Percentiles rank a stretch among this genome's conserved stretches.
Conservation (phyloP, 1,140 invertebrate genomes). For the Holotrichia oblita region DNA sequence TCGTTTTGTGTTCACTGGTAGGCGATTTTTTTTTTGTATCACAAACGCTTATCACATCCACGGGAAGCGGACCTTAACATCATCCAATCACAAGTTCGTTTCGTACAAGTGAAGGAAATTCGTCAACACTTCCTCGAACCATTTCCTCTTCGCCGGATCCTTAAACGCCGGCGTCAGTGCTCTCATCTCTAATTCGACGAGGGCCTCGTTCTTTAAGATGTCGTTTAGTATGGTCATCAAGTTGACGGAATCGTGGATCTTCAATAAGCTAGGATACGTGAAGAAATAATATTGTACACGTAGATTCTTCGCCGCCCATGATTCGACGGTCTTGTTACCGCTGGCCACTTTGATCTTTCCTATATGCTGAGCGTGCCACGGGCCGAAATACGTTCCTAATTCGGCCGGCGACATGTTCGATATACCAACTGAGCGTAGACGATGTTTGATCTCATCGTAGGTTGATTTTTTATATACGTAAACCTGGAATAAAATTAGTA, state of each 20-base stretch:
- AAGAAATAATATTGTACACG: slow-evolving; percentile 83
- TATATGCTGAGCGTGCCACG: slow-evolving; percentile 83
- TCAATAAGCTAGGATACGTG: slow-evolving; percentile 80
- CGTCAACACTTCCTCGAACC: slow-evolving; percentile 87
- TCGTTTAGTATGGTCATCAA: slow-evolving; percentile 76
- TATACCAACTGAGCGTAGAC: slow-evolving; percentile 77
- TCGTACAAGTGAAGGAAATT: slow-evolving; percentile 90
- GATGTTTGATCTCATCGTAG: slow-evolving; percentile 81
- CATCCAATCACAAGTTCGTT: slow-evolving; percentile 66
- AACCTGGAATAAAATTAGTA: slow-evolving; percentile 71
- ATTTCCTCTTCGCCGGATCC: slow-evolving; percentile 73
- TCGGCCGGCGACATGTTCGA: slow-evolving; percentile 73
- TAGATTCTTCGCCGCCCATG: slow-evolving; percentile 77
- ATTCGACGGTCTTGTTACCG: slow-evolving; percentile 80
- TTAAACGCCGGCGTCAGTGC: slow-evolving; percentile 80
- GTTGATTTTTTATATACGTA: slow-evolving; percentile 82
- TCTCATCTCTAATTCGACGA: slow-evolving; percentile 81
- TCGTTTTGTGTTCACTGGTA: slow-evolving; percentile 39
- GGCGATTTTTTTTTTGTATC: slow-evolving; percentile 40
- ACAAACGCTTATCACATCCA: slow-evolving; percentile 45
- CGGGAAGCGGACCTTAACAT: slow-evolving; percentile 32
- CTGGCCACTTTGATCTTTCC: slow-evolving; percentile 81
- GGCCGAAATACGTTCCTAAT: slow-evolving; percentile 80
- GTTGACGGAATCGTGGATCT: slow-evolving; percentile 78
- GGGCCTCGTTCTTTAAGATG: slow-evolving; percentile 82